These are phyloP conservation scores for Ochropleura leucogaster DNA, from an alignment of 2,888 invertebrate genomes.

Conservation along the genomic window DNA sequence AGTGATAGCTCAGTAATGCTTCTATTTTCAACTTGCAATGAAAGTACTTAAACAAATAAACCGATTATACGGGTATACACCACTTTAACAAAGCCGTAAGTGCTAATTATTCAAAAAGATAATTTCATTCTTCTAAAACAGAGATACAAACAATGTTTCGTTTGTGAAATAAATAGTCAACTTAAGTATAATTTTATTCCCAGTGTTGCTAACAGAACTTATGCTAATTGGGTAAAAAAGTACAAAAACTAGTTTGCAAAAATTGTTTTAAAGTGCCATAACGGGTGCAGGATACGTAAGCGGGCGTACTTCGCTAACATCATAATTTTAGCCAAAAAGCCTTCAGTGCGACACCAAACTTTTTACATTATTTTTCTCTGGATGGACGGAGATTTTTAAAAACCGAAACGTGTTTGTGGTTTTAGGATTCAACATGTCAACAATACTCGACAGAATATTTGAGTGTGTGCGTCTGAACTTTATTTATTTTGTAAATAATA, in stretches of 20 bases:
- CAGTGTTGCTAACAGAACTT: constrained; percentile 58
- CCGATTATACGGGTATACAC: background rate
- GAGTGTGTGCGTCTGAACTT: too few species aligned
- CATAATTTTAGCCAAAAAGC: constrained; percentile 59
- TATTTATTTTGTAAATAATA: too few species aligned
- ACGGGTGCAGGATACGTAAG: constrained; percentile 55
- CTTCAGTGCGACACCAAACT: constrained; percentile 33
- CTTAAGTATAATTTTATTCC: constrained; percentile 53
- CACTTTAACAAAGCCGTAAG: background rate
- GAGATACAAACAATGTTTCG: constrained; percentile 13
- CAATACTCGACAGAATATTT: background rate
- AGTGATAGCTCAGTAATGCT: background rate
- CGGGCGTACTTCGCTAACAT: constrained; percentile 56
- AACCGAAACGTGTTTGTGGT: constrained; percentile 18
- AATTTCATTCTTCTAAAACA: constrained; percentile 10
- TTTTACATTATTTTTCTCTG: constrained; percentile 44
- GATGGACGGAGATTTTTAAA: constrained; percentile 19
- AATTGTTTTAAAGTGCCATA: constrained; percentile 65
- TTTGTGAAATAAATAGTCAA: constrained; percentile 42
- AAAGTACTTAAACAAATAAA: background rate
- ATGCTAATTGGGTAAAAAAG: constrained; percentile 67
- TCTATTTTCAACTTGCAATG: background rate
- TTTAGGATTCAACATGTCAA: constrained; percentile 12
- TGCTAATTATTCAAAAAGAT: constrained; percentile 22
- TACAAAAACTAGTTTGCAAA: constrained; percentile 58